A percentile compares a stretch with the other conserved stretches of the same genome.
phyloP scores from a whole-genome alignment of 2,888 invertebrate species.

The Diarsia rubi region DNA sequence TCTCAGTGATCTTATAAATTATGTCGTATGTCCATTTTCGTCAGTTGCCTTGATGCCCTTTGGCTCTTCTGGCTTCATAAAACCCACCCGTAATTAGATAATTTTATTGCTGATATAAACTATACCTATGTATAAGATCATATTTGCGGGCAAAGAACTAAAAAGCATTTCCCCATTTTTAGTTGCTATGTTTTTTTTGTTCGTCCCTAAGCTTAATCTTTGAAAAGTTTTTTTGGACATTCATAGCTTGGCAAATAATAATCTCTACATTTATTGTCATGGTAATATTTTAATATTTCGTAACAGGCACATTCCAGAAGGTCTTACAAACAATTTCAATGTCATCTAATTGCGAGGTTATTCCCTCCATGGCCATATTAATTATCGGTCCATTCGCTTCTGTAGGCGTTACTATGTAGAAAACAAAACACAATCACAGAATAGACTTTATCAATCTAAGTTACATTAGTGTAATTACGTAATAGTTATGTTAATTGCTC shows the following conservation, averaged over 20 bases:
- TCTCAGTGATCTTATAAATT: conserved; percentile 1
- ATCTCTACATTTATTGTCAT: background rate
- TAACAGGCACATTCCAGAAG: background rate
- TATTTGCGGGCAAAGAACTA: background rate
- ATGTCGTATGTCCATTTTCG: conserved; percentile 15
- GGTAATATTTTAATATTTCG: background rate
- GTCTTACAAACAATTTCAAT: background rate
- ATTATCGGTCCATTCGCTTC: conserved; percentile 12
- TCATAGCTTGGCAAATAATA: background rate
- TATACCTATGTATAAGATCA: background rate
- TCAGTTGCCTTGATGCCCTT: conserved; percentile 28
- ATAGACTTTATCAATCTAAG: conserved; percentile 23
- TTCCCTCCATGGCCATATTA: conserved; percentile 2
- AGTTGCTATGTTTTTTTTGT: background rate
- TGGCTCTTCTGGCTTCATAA: background rate
- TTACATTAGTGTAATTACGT: conserved; percentile 24
- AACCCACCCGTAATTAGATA: background rate
- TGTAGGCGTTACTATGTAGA: conserved; percentile 32
- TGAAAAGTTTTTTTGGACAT: background rate
- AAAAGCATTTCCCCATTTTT: background rate
- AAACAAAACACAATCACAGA: conserved; percentile 34
- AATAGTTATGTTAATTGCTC: conserved; percentile 15
- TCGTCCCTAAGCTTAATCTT: background rate
- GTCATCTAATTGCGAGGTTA: conserved; percentile 1
- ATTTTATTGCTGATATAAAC: background rate